Percentiles rank a stretch among this genome's conserved stretches.
phyloP scores from a whole-genome alignment of 2,888 invertebrate species.

The Diogma glabrata region DNA sequence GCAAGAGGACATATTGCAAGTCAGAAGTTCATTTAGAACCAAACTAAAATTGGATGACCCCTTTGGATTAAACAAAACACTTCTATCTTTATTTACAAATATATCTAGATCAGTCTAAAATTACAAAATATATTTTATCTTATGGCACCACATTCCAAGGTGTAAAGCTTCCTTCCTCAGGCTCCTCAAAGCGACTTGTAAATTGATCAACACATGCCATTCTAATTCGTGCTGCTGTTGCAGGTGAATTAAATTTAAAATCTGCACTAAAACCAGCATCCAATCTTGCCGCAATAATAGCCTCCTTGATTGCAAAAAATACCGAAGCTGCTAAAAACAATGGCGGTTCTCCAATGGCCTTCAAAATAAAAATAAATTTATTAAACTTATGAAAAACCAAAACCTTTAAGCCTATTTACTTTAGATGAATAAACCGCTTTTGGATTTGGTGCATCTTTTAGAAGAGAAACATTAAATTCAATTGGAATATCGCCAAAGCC shows the following conservation, averaged over 20 bases:
- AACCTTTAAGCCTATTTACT: no score
- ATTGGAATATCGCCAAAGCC: constrained; percentile 84
- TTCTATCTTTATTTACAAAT: no score
- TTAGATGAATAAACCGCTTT: constrained; percentile 92
- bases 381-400: no score
- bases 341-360: constrained; percentile 95
- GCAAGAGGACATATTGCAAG: no score
- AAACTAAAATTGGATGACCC: no score
- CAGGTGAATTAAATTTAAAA: constrained; percentile 69
- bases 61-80: no score
- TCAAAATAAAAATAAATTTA: no score
- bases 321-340: constrained; percentile 78
- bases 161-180: constrained; percentile 42
- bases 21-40: no score
- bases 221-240: constrained; percentile 78
- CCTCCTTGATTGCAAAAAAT: constrained; percentile 83
- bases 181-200: constrained; percentile 48
- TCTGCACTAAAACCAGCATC: constrained; percentile 50
- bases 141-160: constrained; percentile 50
- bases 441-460: constrained; percentile 84
- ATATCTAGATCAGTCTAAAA: no score
- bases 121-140: no score
- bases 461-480: constrained; percentile 82
- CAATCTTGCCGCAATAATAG: constrained; percentile 63
- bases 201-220: constrained; percentile 82